Evolutionary conservation across 2,113 vertebrate genomes (phyloP).

Genomic region (Myotis davidii): DNA sequence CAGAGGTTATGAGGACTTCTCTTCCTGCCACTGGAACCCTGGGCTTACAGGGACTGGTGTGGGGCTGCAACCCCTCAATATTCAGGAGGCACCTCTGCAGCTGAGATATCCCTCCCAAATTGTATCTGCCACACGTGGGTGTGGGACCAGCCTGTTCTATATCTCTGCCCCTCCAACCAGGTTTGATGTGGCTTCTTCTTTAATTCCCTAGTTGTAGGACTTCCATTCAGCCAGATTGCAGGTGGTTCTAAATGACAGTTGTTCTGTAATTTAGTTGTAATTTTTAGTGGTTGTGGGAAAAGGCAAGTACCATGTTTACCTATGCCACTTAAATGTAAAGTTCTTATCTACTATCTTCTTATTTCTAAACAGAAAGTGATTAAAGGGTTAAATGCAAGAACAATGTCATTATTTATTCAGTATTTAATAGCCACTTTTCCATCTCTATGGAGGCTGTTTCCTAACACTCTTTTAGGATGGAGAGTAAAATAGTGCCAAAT

Average conservation of each 20-base stretch:
- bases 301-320: not conserved
- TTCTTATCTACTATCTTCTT: not conserved
- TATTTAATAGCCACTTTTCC: not conserved
- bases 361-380: not conserved
- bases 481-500: not conserved
- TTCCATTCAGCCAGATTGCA: not conserved
- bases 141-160: not conserved
- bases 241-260: not conserved
- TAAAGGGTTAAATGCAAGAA: not conserved
- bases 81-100: not conserved
- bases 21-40: not conserved
- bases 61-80: not conserved
- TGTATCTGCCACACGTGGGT: not conserved
- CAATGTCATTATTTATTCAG: not conserved
- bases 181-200: not conserved
- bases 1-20: not conserved
- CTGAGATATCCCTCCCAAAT: not conserved
- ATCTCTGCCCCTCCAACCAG: not conserved
- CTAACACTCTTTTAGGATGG: not conserved
- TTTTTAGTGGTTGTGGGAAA: not conserved
- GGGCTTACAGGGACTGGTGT: not conserved
- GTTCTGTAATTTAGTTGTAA: not conserved
- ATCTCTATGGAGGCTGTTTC: not conserved
- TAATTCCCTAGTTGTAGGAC: not conserved
- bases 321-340: not conserved